Evolutionary conservation across 2,113 vertebrate species (phyloP), one percentile per base, ranked within the genome.

Genomic region (Nerophis lumbriciformis): DNA sequence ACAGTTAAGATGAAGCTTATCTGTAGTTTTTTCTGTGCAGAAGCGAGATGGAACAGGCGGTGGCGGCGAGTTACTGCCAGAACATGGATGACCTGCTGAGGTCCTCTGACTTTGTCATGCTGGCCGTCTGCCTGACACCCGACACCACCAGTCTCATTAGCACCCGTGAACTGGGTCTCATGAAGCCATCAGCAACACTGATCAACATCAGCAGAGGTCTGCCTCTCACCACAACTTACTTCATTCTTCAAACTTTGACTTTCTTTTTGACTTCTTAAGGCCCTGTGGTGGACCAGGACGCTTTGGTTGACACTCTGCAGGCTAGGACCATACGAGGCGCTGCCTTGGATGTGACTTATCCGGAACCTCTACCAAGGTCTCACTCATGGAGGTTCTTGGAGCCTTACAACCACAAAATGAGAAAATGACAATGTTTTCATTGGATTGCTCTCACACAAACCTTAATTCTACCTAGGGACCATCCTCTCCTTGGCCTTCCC

Each of bases 341-440:
- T 0, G 91, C 72, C 0, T 64, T 93, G 74, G 92, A 92, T 6
- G 90, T 92, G 60, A 90, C 90, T 4, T 8, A 79, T 39, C 88
- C 87, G 0, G 90, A 92, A 56, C 91, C 91, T 8, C 73, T 91
- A 63, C 91, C 89, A 59, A 90, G 90, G 90, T 91, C 60, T 59
- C 6, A 16, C 36, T 51, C 49, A 44, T 21, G 12, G 13, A 36
- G 11, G 52, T 15, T 28, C 5, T 12, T 1, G 19, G 54, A 12
- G 54, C 8, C 15, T 12, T 42, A 19, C 10, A 4, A 42, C 15
- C 11, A 13, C 42, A 42, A 19, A 42, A 2, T 11, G 42, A 44
- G 10, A 44, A 44, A 6, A 11, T 44, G 42, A 44, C 42, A 44
- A 0, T 11, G 42, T 44, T 42, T 42, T 44, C 42, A 44, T 11